Evolutionary conservation across 2,113 vertebrate species (phyloP), one percentile per base, ranked within the genome.

Genomic region (Coryphaenoides rupestris): DNA sequence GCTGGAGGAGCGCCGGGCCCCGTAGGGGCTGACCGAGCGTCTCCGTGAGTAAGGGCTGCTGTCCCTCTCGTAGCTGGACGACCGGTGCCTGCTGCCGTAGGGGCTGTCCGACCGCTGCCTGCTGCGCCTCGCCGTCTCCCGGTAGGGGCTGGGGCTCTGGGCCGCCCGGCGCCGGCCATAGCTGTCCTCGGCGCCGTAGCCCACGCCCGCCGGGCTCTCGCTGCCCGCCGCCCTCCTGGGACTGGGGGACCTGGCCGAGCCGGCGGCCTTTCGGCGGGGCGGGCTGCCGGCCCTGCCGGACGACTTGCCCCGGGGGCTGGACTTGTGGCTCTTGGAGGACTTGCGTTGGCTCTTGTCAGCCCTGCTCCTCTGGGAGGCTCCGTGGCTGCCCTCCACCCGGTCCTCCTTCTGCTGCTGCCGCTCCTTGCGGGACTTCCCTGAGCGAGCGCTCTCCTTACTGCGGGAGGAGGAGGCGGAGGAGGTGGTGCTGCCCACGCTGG

Each of bases 41-140:
- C 94, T 94, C 62, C 92, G 72, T 0, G 92, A 93, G 62, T 95
- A 95, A 0, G 95, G 95, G 57, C 95, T 96, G 59, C 93, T 95
- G 75, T 95, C 94, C 15, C 96, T 84, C 81, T 98, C 97, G 0
- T 94, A 96, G 88, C 97, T 99, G 17, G 96, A 97, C 2, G 97
- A 99, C 10, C 96, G 88, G 40, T 95, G 84, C 24, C 96, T 86
- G 75, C 93, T 94, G 19, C 91, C 87, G 9, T 97, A 87, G 19
- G 96, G 87, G 75, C 96, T 99, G 19, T 94, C 89, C 0, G 96
- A 99, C 2, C 94, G 88, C 81, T 98, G 97, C 2, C 95, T 86
- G 63, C 94, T 90, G 70, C 90, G 75, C 5, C 91, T 90, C 0
- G 91, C 87, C 1, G 91, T 80, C 14, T 98, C 96, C 78, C 93